Base-by-base conservation (phyloP, 2,797 vertebrate species). In the Myiothlypis coronata region DNA sequence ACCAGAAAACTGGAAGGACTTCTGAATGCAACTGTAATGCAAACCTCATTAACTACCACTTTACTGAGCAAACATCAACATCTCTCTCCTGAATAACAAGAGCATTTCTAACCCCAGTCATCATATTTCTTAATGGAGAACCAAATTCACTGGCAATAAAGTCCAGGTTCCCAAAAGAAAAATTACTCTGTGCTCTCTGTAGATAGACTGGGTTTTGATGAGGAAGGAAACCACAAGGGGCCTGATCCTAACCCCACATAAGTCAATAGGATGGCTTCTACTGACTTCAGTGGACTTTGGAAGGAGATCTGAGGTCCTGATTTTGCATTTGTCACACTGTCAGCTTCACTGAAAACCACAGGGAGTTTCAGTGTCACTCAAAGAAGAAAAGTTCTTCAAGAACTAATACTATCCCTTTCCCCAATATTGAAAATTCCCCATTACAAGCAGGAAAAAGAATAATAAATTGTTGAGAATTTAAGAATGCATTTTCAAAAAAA, bases 41-140 rank as follows among this genome's bases (percentile, higher is more conserved):
- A 89, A 79, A 90, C 87, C 46, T 55, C 89, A 64, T 67, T 92
- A 95, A 82, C 86, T 86, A 94, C 60, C 59, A 76, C 85, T 90
- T 96, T 90, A 83, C 72, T 93, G 75, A 94, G 78, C 43, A 96
- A 96, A 96, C 93, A 96, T 22, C 92, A 96, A 46, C 53, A 82
- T 7, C n/a, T 92, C 93, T 60, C 86, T 92, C 41, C 75, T 93
- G 93, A 97, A 76, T 94, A 96, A 90, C 46, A 68, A 22, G 28
- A 83, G 81, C 50, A 92, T 92, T 90, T 95, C 89, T 85, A 89
- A 77, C 81, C 90, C 65, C 86, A 93, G 41, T 19, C 39, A 89
- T 67, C 0, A 1, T 90, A 83, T 93, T 90, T 92, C 87, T 96
- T 89, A 95, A 95, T 76, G 75, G 83, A 89, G 83, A 96, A 87